Percentiles rank a stretch among this genome's conserved stretches.
Conservation (phyloP, 2,113 vertebrate species). For the Myotis yumanensis region DNA sequence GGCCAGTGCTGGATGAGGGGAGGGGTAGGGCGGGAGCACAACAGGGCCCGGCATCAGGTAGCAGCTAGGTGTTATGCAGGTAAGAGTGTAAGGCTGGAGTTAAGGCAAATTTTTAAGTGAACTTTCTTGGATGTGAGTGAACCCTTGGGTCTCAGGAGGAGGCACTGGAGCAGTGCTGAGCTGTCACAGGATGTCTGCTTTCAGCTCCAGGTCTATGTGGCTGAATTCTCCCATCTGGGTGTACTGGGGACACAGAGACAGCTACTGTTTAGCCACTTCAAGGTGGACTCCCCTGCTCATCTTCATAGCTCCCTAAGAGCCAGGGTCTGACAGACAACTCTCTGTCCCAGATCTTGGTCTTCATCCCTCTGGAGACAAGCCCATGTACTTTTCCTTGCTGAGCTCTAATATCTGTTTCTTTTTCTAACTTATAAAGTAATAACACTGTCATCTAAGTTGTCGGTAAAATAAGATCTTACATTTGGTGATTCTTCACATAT, state of each 20-base stretch:
- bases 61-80: neutral
- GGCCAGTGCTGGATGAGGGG: too few relatives aligned
- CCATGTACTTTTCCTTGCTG: neutral
- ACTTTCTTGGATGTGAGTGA: neutral
- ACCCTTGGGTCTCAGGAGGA: neutral
- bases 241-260: neutral
- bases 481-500: neutral
- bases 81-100: neutral
- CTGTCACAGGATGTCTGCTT: neutral
- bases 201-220: neutral
- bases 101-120: neutral
- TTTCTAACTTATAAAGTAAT: neutral
- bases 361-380: neutral
- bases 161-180: neutral
- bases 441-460: neutral
- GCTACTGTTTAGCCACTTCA: neutral
- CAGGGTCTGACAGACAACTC: neutral
- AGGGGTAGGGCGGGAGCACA: too few relatives aligned
- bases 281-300: neutral
- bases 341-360: neutral
- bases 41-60: too few relatives aligned
- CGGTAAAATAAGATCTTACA: neutral
- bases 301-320: neutral
- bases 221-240: neutral
- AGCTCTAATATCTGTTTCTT: neutral